Conservation (phyloP, 1,140 invertebrate species). For the Ips nitidus region DNA sequence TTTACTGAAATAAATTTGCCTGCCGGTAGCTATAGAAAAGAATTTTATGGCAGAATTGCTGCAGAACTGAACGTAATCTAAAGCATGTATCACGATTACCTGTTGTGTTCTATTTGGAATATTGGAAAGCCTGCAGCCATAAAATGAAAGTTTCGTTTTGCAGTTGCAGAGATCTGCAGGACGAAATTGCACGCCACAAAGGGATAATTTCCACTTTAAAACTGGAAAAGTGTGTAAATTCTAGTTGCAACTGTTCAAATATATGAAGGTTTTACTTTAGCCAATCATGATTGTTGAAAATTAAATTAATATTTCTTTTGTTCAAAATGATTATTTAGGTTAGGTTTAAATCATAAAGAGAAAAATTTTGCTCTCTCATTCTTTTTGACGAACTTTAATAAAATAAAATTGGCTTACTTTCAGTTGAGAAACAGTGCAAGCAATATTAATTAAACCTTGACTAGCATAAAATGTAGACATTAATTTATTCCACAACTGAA, state of each 20-base stretch:
- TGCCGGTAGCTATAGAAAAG: neutral
- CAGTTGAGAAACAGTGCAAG: too few species aligned
- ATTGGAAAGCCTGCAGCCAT: neutral
- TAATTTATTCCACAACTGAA: too few species aligned
- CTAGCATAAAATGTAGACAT: too few species aligned
- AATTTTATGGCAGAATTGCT: neutral
- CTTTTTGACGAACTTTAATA: too few species aligned
- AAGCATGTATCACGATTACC: neutral
- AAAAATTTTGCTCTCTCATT: too few species aligned
- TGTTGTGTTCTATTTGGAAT: neutral
- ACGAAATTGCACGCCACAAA: neutral
- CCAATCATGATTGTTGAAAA: neutral
- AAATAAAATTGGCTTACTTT: too few species aligned
- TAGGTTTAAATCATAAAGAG: too few species aligned
- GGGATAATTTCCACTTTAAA: neutral
- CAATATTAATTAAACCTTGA: too few species aligned
- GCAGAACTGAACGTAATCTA: neutral
- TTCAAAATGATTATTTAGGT: neutral
- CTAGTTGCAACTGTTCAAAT: neutral
- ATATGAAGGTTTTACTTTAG: too few species aligned
- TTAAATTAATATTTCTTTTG: neutral
- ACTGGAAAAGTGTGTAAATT: neutral
- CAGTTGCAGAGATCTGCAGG: neutral
- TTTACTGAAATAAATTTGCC: conserved; percentile 3
- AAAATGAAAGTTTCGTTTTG: neutral